Percentiles rank a stretch among this genome's conserved stretches.
phyloP scores from a whole-genome alignment of 1,140 invertebrate species.

The Drosophila kikkawai region DNA sequence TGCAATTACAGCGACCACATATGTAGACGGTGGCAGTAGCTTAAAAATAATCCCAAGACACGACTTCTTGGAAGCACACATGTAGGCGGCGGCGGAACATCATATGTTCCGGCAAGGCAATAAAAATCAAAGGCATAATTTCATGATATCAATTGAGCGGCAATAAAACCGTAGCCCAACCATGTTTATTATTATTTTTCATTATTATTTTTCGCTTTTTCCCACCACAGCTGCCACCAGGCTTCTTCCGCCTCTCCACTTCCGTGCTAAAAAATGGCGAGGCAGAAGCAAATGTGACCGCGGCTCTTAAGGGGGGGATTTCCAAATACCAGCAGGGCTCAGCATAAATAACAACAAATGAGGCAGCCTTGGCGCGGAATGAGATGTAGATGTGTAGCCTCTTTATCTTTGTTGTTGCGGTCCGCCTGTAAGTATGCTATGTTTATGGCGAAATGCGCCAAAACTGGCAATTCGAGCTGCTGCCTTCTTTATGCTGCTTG shows the following conservation, averaged over 20 bases:
- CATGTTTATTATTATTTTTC: constrained; percentile 77
- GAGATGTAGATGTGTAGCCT: constrained; percentile 27
- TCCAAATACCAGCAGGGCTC: constrained; percentile 60
- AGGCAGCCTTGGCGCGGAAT: constrained; percentile 24
- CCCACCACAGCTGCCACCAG: constrained; percentile 10
- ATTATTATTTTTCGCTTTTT: constrained; percentile 48
- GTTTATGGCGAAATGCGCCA: constrained; percentile 19
- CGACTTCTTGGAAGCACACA: constrained; percentile 27
- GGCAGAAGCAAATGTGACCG: constrained; percentile 43
- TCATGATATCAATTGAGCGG: constrained; percentile 75
- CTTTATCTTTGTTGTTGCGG: constrained; percentile 61
- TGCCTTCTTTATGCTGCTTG: constrained; percentile 61
- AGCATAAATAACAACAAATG: constrained; percentile 82
- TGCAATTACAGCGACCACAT: constrained; percentile 60
- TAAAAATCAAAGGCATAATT: constrained; percentile 84
- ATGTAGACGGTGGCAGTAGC: constrained; percentile 35
- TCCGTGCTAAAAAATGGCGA: constrained; percentile 23
- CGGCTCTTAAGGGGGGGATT: constrained; percentile 46
- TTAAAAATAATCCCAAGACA: constrained; percentile 65
- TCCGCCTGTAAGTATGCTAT: constrained; percentile 64
- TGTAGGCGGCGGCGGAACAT: constrained; percentile 54
- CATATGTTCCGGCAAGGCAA: constrained; percentile 78
- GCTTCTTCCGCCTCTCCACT: constrained; percentile 12
- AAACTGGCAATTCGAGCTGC: constrained; percentile 35
- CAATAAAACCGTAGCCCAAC: constrained; percentile 65